A percentile compares a stretch with the other conserved stretches of the same genome.
These are phyloP conservation scores for Lathamus discolor DNA, from an alignment of 2,113 vertebrate genomes.

Conservation along the genomic window DNA sequence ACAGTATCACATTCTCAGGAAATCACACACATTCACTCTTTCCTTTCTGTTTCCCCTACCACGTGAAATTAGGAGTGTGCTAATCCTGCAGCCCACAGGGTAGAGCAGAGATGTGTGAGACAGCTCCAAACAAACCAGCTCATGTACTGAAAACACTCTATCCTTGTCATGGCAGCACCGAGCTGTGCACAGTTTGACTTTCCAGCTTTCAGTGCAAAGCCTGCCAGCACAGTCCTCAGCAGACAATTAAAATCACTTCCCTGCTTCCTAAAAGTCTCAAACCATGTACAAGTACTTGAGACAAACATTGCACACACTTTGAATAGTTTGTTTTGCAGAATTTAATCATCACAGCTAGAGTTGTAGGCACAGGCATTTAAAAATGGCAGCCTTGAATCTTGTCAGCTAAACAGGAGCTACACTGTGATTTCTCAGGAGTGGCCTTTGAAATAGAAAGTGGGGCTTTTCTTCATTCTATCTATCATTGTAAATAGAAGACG, in stretches of 20 bases:
- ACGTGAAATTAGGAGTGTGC: accelerated
- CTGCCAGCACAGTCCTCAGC: background rate
- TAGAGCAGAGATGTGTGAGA: background rate
- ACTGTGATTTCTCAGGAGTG: background rate
- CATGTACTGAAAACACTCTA: background rate
- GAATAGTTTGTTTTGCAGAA: background rate
- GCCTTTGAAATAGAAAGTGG: background rate
- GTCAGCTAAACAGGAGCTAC: background rate
- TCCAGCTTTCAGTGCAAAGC: background rate
- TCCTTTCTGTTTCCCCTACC: background rate
- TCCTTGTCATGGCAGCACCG: background rate
- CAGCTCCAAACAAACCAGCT: background rate
- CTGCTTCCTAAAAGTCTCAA: background rate
- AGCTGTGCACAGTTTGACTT: background rate
- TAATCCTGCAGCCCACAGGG: background rate
- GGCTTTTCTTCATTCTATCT: background rate
- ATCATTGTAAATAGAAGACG: background rate
- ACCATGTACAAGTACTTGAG: background rate
- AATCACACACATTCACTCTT: background rate
- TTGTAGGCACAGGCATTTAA: background rate
- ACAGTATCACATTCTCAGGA: background rate
- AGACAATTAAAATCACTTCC: background rate
- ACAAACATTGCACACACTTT: background rate
- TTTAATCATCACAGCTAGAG: background rate
- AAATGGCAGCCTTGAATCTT: background rate